Evolutionary conservation across 2,888 invertebrate genomes (phyloP).

Genomic region (Acutogordius australiensis): DNA sequence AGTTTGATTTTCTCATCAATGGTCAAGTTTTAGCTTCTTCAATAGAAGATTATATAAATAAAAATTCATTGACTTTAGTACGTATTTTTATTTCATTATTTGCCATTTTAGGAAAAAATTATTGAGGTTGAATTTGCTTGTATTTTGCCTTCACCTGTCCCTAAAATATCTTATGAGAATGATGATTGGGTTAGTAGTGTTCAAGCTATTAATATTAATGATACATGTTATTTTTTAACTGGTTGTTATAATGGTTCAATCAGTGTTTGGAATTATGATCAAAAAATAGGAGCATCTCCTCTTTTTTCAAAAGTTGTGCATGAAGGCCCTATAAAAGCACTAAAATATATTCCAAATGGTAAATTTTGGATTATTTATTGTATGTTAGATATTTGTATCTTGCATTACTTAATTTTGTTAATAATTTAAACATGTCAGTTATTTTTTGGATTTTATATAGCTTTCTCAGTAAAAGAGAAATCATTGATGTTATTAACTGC

Average conservation of each 20-base stretch:
- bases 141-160: not conserved
- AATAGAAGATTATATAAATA: not conserved
- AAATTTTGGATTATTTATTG: not conserved
- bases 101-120: not conserved
- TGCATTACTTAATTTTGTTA: not conserved
- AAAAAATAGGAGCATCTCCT: not conserved
- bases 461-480: too few relatives aligned
- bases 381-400: not conserved
- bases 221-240: not conserved
- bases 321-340: not conserved
- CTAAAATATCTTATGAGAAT: not conserved
- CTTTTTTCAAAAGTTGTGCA: not conserved
- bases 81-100: not conserved
- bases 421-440: not conserved
- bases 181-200: constrained; percentile 8
- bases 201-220: not conserved
- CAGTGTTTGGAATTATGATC: not conserved
- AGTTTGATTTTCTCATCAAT: not conserved
- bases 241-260: constrained; percentile 1
- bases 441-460: too few relatives aligned
- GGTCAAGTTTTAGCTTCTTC: not conserved
- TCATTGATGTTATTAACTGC: not conserved
- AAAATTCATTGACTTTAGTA: not conserved
- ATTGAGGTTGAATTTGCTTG: constrained; percentile 1
- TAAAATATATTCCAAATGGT: constrained; percentile 1